Base-by-base conservation (phyloP, 1,140 invertebrate genomes). In the Lucilia sericata region DNA sequence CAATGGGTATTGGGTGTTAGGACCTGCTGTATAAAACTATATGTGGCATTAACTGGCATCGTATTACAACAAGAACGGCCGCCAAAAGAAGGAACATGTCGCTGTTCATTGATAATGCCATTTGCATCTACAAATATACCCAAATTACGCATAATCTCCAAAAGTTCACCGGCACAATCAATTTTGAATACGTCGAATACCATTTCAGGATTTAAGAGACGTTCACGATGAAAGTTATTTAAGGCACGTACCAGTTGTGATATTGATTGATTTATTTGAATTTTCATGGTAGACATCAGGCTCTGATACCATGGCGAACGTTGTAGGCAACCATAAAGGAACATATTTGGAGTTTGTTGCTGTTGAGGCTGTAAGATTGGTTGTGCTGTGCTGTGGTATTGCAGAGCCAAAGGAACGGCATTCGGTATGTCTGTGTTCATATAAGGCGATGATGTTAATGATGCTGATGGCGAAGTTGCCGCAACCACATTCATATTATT, bases 231-330 rank as follows among this genome's bases (percentile, higher is more conserved):
- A 60, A 84, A 84, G 60, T 65, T 84, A 84, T 84, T 84, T 70
- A 84, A 47, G n/a, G 84, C 84, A 10, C 81, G 70, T 17, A 84
- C 81, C 70, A 84, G 36, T 76, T 82, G 30, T 21, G 84, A 75
- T 65, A 84, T 65, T 2, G 84, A 75, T 82, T 84, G 84, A 84
- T 84, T 84, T 76, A 84, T 82, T 60, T 84, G 84, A 51, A 84
- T 84, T 65, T 84, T 84, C 75, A 82, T 82, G 21, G 84, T 75
- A 25, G 80, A 82, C 81, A 82, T 82, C 8, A 84, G 84, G 4
- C 42, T 82, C 21, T 84, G 84, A 82, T 84, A 84, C 84, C 84
- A 84, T 5, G 81, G 49, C 2, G 84, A 84, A 14, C 74, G 70
- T n/a, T 84, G 84, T 49, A 84, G 36, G 21, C 74, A 82, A 13